Evolutionary conservation across 2,888 invertebrate species (phyloP), one percentile per base, ranked within the genome.

Genomic region (Spialia ferax): DNA sequence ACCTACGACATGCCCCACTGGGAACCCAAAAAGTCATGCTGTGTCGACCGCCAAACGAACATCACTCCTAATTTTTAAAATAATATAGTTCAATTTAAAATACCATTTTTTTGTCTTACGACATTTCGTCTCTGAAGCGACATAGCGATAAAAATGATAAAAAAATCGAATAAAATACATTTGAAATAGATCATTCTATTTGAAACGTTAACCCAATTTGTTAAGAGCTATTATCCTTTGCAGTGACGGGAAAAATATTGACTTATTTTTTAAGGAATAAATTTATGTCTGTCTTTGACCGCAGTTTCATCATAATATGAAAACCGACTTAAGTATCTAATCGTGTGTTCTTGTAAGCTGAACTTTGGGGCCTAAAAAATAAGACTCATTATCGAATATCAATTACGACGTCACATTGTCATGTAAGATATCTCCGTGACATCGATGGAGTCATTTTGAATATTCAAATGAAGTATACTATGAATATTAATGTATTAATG

Each of bases 231-330:
- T 32, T 60, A 52, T 66, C 52, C 20, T 29, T 54, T 66, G 59
- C 11, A 60, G 3, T 29, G 13, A 29, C 42, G 29, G 29, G 18
- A 13, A 42, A 77, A 71, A 76, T 77, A 79, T 79, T 75, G 76
- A 74, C 73, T 74, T 75, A 70, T 79, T 80, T 80, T 77, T 72
- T 71, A 74, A 74, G 74, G 75, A 78, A 81, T 83, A 35, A 81
- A 84, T 83, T 84, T 79, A 84, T 80, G 76, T 75, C 77, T 75
- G 81, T 77, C 79, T 83, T 82, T 82, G 83, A 83, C 81, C 84
- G 80, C 79, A 80, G 60, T 29, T 45, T 38, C 1, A n/a, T 10
- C 5, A n/a, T 1, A 0, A 15, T 29, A 32, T 3, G 0, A 8
- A 60, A 60, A 65, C 11, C n/a, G 60, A 54, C 45, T 1, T 54